Percentiles rank a stretch among this genome's conserved stretches.
phyloP scores from a whole-genome alignment of 2,888 invertebrate genomes.

The Nycteola revayana region DNA sequence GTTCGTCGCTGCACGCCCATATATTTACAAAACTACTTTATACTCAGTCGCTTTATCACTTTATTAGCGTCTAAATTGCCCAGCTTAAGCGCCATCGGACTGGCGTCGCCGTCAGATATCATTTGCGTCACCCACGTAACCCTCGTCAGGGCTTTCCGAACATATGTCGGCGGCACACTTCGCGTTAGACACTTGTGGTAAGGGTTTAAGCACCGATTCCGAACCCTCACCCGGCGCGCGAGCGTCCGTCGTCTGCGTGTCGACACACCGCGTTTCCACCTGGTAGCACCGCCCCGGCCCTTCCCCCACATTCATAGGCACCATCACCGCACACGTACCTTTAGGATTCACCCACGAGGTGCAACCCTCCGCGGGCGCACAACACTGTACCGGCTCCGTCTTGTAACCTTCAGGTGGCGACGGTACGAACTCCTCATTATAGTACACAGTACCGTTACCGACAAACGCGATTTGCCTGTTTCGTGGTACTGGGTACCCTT shows the following conservation, averaged over 20 bases:
- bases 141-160: slow-evolving; percentile 93
- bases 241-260: slow-evolving; percentile 82
- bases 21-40: slow-evolving; percentile 64
- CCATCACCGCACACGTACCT: slow-evolving; percentile 78
- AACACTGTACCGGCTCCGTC: slow-evolving; percentile 79
- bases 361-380: slow-evolving; percentile 68
- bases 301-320: slow-evolving; percentile 68
- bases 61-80: slow-evolving; percentile 70
- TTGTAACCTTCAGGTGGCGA: slow-evolving; percentile 88
- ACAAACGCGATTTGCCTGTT: slow-evolving; percentile 76
- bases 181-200: slow-evolving; percentile 71
- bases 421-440: slow-evolving; percentile 83
- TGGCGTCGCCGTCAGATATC: slow-evolving; percentile 85
- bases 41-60: slow-evolving; percentile 81
- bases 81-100: slow-evolving; percentile 67
- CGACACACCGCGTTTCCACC: slow-evolving; percentile 82
- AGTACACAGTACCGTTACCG: slow-evolving; percentile 72
- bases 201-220: slow-evolving; percentile 64
- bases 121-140: slow-evolving; percentile 91
- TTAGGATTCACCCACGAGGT: slow-evolving; percentile 73
- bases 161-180: slow-evolving; percentile 78
- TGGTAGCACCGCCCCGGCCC: slow-evolving; percentile 76
- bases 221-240: slow-evolving; percentile 65
- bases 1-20: slow-evolving; percentile 31
- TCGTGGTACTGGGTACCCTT: slow-evolving; percentile 87